phyloP scores from a whole-genome alignment of 2,797 vertebrate genomes.

The Rhynchotus rufescens region DNA sequence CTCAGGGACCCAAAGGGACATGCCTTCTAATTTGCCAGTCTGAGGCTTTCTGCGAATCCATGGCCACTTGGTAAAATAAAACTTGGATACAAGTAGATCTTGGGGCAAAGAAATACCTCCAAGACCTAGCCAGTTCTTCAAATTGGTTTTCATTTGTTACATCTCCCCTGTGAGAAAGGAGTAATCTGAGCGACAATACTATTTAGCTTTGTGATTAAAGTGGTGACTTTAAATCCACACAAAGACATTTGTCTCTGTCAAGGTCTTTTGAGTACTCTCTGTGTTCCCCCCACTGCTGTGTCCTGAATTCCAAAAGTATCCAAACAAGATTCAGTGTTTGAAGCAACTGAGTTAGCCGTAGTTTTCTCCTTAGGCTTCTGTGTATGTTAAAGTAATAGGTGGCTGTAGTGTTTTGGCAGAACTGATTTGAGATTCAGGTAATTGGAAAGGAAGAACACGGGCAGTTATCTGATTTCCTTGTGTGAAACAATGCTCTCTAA shows the following conservation, averaged over 20 bases:
- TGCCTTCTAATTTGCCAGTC: neutral
- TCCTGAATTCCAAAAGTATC: neutral
- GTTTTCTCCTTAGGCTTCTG: neutral
- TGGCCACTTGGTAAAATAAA: neutral
- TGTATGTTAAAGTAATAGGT: neutral
- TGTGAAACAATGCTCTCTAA: neutral
- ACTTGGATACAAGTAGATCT: neutral
- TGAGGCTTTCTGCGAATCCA: neutral
- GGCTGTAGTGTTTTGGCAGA: neutral
- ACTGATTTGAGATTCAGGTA: neutral
- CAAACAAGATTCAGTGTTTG: neutral
- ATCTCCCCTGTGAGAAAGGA: neutral
- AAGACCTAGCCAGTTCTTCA: neutral
- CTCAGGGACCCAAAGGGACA: neutral
- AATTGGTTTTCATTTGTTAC: neutral
- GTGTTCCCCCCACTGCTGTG: neutral
- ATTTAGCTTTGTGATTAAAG: neutral
- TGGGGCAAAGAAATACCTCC: neutral
- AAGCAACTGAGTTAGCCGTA: neutral
- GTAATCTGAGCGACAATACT: neutral
- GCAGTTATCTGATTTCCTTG: neutral
- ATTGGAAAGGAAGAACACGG: neutral
- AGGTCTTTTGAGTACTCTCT: neutral
- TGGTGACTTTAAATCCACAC: neutral
- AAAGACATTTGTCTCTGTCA: neutral